phyloP scores from a whole-genome alignment of 1,140 invertebrate genomes.

The Drosophila grimshawi region DNA sequence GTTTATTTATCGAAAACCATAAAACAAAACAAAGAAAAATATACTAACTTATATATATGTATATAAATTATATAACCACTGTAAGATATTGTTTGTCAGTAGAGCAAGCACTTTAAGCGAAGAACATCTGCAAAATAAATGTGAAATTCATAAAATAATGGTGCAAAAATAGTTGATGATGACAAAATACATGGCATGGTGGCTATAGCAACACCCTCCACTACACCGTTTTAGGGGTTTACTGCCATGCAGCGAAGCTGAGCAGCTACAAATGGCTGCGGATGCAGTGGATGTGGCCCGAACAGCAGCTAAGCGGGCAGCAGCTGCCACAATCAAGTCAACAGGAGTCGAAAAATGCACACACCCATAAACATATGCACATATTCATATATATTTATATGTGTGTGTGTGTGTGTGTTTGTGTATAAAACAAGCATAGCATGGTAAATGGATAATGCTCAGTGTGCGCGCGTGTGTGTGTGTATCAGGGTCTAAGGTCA shows the following conservation, averaged over 20 bases:
- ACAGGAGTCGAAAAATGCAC: constrained; percentile 61
- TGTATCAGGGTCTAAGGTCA: constrained; percentile 69
- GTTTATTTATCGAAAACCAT: constrained; percentile 20
- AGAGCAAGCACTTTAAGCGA: constrained; percentile 39
- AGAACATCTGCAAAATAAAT: constrained; percentile 74
- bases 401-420: constrained; percentile 27
- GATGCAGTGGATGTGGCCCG: constrained; percentile 30
- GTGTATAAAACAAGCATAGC: constrained; percentile 39
- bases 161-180: constrained; percentile 76
- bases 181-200: constrained; percentile 59
- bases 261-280: constrained; percentile 39
- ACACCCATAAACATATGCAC: constrained; percentile 8
- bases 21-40: constrained; percentile 12
- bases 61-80: constrained; percentile 23
- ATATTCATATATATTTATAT: neutral
- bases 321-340: constrained; percentile 74
- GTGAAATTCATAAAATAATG: constrained; percentile 78
- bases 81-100: constrained; percentile 11
- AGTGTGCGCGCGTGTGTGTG: constrained; percentile 44
- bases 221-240: neutral
- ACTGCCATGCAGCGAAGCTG: constrained; percentile 32
- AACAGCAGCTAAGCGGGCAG: constrained; percentile 59
- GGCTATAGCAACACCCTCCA: neutral
- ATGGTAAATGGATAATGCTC: constrained; percentile 64
- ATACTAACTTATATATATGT: constrained; percentile 2